These are phyloP conservation scores for Agelas oroides DNA, from an alignment of 37 sponge, comb jelly and placozoan species.

Conservation along the genomic window DNA sequence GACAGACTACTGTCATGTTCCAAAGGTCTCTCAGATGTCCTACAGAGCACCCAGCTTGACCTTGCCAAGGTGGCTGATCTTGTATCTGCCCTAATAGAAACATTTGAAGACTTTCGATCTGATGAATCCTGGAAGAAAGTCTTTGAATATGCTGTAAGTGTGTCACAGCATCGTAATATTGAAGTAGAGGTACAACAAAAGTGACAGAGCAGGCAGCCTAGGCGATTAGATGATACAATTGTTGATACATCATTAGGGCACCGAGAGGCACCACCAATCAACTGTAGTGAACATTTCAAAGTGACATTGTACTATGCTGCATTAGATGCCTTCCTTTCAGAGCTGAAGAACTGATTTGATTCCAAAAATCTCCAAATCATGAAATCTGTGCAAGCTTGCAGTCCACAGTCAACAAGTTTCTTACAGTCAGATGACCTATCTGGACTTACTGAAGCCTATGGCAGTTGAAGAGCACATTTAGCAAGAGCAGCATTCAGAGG, in stretches of 20 bases:
- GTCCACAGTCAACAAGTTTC: neutral
- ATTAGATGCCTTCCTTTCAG: slow-evolving; percentile 33
- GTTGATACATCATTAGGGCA: slow-evolving; percentile 27
- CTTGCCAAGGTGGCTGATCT: slow-evolving; percentile 28
- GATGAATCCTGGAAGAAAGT: slow-evolving; percentile 22
- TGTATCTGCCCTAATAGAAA: slow-evolving; percentile 5
- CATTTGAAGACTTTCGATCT: slow-evolving; percentile 31
- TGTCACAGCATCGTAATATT: slow-evolving; percentile 9
- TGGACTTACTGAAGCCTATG: neutral
- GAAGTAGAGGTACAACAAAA: neutral
- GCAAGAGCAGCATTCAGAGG: neutral
- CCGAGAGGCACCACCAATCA: neutral
- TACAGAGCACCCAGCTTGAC: slow-evolving; percentile 32
- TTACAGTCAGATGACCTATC: neutral
- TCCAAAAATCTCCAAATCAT: slow-evolving; percentile 33
- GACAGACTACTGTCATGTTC: slow-evolving; percentile 27
- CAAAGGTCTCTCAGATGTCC: slow-evolving; percentile 47
- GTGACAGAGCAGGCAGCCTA: neutral
- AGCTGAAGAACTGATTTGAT: slow-evolving; percentile 5
- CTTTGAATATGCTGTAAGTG: slow-evolving; percentile 26
- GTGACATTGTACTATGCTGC: slow-evolving; percentile 19
- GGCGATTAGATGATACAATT: neutral
- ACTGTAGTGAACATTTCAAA: slow-evolving; percentile 23
- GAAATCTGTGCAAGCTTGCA: slow-evolving; percentile 47
- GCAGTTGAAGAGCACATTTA: neutral